phyloP scores from a whole-genome alignment of 2,113 vertebrate species.

The Patagioenas fasciata region DNA sequence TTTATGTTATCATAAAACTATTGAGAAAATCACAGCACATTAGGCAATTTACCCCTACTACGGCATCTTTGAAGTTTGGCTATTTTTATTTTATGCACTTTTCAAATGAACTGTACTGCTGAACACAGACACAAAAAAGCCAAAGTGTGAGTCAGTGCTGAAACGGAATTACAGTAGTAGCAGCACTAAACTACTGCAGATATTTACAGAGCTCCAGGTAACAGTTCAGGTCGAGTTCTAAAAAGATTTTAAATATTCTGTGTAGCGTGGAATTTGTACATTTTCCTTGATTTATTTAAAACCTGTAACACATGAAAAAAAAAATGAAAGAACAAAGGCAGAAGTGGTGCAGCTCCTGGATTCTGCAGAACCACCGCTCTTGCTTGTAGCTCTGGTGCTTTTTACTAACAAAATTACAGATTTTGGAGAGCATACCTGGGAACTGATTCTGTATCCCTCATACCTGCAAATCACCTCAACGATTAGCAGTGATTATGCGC shows the following conservation, averaged over 20 bases:
- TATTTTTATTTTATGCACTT: slow-evolving; percentile 73
- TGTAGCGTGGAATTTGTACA: slow-evolving; percentile 20
- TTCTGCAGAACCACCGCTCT: background rate
- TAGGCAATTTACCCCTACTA: slow-evolving; percentile 66
- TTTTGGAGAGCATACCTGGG: background rate
- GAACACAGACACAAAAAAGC: slow-evolving; percentile 61
- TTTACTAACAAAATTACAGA: background rate
- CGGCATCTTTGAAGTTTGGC: slow-evolving; percentile 65
- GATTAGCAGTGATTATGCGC: background rate
- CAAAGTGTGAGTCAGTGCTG: background rate
- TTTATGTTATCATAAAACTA: slow-evolving; percentile 66
- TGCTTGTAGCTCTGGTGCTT: background rate
- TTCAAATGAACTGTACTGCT: slow-evolving; percentile 32
- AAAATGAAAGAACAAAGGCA: slow-evolving; percentile 30
- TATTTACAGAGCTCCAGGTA: slow-evolving; percentile 66
- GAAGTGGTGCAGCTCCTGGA: background rate
- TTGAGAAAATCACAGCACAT: slow-evolving; percentile 71
- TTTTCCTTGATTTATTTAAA: slow-evolving; percentile 60
- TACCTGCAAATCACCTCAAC: background rate
- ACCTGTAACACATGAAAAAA: background rate
- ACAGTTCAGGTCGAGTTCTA: slow-evolving; percentile 28
- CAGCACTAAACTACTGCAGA: slow-evolving; percentile 15
- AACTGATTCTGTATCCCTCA: background rate
- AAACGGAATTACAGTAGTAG: slow-evolving; percentile 64
- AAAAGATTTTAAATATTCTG: slow-evolving; percentile 34